Evolutionary conservation across 2,888 invertebrate species (phyloP).

Genomic region (Drosophila neutralis): DNA sequence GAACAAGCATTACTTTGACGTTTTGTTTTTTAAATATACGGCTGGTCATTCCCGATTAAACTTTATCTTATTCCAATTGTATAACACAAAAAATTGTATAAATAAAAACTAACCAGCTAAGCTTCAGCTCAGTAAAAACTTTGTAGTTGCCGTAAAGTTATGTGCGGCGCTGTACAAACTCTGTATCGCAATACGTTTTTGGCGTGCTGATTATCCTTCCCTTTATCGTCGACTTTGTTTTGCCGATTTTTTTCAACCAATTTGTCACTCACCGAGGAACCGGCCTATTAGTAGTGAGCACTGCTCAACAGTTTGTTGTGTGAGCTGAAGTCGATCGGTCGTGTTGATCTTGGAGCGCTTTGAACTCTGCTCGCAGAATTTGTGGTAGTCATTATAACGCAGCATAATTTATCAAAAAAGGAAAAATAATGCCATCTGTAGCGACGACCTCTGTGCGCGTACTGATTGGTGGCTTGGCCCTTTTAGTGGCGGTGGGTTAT

Average conservation of each 20-base stretch:
- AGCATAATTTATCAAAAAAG: neutral
- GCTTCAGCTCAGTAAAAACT: neutral
- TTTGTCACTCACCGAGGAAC: constrained; percentile 14
- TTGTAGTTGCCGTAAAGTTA: neutral
- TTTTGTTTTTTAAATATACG: neutral
- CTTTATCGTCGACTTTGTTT: constrained; percentile 14
- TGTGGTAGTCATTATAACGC: neutral
- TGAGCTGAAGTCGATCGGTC: constrained; percentile 10
- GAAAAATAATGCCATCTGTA: constrained; percentile 42
- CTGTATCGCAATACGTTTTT: constrained; percentile 3
- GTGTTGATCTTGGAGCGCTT: neutral
- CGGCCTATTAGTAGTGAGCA: constrained; percentile 5
- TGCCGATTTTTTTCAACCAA: neutral
- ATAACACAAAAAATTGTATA: neutral
- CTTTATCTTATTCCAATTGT: neutral
- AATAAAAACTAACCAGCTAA: neutral
- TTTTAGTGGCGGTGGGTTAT: constrained; percentile 73
- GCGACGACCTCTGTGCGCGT: constrained; percentile 67
- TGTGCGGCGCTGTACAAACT: constrained; percentile 1
- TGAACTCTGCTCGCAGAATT: neutral
- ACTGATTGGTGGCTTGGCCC: constrained; percentile 65
- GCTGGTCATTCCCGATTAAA: neutral
- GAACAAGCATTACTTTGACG: neutral
- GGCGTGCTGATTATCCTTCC: neutral
- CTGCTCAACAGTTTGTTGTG: constrained; percentile 29